Evolutionary conservation across 1,140 invertebrate genomes (phyloP), one percentile per base, ranked within the genome.

Genomic region (Lasaia peninsularis): DNA sequence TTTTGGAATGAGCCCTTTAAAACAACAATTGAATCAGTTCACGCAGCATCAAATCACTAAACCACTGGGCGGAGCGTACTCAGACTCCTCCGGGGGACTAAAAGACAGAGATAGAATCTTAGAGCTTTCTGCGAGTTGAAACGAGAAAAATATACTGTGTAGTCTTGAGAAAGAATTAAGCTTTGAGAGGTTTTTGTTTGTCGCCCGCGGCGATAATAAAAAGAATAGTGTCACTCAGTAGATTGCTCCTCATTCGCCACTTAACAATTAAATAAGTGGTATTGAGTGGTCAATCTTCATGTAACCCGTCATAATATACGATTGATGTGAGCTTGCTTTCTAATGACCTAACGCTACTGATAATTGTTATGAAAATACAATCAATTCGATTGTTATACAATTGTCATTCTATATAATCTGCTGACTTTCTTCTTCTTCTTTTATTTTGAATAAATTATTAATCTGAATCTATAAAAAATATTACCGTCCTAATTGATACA

Each of bases 41-140:
- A 88, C 86, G 83, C 86, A 88, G 86, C 86, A 88, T 88, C 86
- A 88, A 88, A 86, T 88, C 83, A 88, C 86, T 88, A 88, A 88
- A 88, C 83, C 86, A 83, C 81, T 85, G 85, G 85, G 85, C 85
- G 85, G 85, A 78, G 85, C 82, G 73, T 77, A 75, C 73, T 68
- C 85, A 77, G 83, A 82, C 82, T 84, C 85, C 82, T 66, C 80
- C 73, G 80, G 74, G 80, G 75, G 75, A 69, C 63, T 53, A 79
- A 54, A 71, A 55, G 71, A 86, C 63, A 82, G 79, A 80, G 86
- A 86, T 68, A 70, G 75, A 63, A 57, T 78, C 63, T 65, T 65
- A 64, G 60, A 37, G 48, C 21, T 14, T 28, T 50, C 56, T 57
- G 33, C 51, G 52, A 44, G 83, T 59, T 58, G 63, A 72, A 85